These are phyloP conservation scores for Dicyrtomina minuta DNA, from an alignment of 2,888 invertebrate species.

Conservation along the genomic window DNA sequence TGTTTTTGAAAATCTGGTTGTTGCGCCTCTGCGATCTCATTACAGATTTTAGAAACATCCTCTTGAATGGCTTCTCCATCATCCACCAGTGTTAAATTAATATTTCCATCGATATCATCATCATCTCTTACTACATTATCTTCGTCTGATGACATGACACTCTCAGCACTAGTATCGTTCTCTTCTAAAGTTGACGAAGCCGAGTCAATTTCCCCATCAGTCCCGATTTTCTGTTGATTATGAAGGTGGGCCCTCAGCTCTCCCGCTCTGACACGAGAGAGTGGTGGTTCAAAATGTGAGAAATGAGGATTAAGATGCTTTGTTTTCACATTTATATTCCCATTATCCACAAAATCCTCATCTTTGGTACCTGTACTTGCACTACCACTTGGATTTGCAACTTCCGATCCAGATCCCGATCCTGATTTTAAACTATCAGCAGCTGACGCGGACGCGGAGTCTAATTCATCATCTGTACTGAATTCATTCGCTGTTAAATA, in stretches of 20 bases:
- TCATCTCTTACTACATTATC: conserved; percentile 20
- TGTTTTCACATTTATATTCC: not conserved
- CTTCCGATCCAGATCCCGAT: not conserved
- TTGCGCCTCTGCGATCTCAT: conserved; percentile 43
- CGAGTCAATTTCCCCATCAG: conserved; percentile 7
- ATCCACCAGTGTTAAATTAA: too few species aligned
- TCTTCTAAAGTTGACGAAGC: conserved; percentile 44
- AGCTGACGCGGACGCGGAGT: not conserved
- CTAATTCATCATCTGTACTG: conserved; percentile 30
- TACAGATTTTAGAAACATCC: conserved; percentile 47
- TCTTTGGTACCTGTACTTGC: not conserved
- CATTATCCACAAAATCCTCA: not conserved
- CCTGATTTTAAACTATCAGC: not conserved
- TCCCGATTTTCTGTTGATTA: not conserved
- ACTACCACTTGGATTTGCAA: not conserved
- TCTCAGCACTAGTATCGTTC: conserved; percentile 1
- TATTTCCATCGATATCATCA: not conserved
- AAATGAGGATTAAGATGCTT: too few species aligned
- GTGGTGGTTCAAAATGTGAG: too few species aligned
- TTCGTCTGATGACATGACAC: conserved; percentile 21
- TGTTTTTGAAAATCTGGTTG: conserved; percentile 42
- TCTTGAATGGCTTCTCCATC: conserved; percentile 39
- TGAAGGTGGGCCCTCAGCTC: not conserved
- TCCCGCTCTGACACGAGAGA: not conserved
- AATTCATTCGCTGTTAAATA: conserved; percentile 45